A percentile compares a stretch with the other conserved stretches of the same genome.
These are phyloP conservation scores for Chrysolina americana DNA, from an alignment of 2,888 invertebrate species.

Conservation along the genomic window DNA sequence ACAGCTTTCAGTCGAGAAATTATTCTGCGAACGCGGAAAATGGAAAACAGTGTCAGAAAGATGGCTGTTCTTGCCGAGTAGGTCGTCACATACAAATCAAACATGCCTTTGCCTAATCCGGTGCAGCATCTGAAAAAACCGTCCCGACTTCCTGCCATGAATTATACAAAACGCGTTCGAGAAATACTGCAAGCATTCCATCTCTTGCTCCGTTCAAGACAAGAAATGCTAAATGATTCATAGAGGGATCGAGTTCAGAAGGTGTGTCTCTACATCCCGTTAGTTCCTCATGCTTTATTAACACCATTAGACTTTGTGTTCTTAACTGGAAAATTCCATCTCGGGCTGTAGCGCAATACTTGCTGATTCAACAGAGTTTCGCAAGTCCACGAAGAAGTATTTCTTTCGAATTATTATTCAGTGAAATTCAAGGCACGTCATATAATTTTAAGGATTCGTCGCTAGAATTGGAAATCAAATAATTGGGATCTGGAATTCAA, in stretches of 20 bases:
- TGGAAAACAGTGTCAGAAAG: no score
- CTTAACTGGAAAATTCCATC: background rate
- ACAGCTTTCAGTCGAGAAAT: no score
- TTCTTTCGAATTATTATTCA: background rate
- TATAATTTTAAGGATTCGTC: no score
- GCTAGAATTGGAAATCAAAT: no score
- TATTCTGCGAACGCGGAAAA: no score
- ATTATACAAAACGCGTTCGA: constrained; percentile 10
- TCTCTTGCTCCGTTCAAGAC: background rate
- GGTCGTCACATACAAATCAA: background rate
- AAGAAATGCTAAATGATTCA: constrained; percentile 11
- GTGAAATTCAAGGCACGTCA: no score
- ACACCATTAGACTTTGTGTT: background rate
- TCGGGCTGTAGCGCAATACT: no score
- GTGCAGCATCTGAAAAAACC: background rate
- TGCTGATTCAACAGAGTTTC: background rate
- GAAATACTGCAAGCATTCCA: constrained; percentile 1
- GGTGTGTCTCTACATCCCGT: constrained; percentile 1
- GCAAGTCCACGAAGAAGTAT: background rate
- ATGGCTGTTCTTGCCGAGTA: background rate
- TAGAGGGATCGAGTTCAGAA: background rate
- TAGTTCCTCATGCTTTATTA: constrained; percentile 9
- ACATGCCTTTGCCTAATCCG: background rate
- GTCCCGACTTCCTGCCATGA: background rate
- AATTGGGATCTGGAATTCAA: no score